These are phyloP conservation scores for Labeo calbasu DNA, from an alignment of 2,797 vertebrate species.

Conservation along the genomic window DNA sequence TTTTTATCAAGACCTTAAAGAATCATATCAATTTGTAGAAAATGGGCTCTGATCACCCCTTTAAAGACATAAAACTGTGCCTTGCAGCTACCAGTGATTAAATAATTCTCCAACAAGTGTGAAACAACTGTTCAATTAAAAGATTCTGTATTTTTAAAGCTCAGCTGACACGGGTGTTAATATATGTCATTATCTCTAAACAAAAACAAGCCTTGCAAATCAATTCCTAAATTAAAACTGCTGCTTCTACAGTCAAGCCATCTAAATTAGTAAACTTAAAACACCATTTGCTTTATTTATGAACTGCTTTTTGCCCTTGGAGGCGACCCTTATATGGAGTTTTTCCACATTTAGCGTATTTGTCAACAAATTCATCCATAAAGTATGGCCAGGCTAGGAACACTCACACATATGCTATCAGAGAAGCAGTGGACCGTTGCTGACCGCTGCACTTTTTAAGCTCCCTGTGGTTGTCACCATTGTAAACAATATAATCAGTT, in stretches of 20 bases:
- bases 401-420: neutral
- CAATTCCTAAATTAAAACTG: neutral
- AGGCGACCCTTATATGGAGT: neutral
- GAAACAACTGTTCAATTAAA: neutral
- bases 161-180: neutral
- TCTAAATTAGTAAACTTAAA: neutral
- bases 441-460: conserved; percentile 34
- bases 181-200: neutral
- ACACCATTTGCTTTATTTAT: neutral
- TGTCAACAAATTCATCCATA: conserved; percentile 13
- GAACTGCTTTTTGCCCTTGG: neutral
- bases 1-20: too few relatives aligned
- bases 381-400: neutral
- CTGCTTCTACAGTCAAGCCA: neutral
- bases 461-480: conserved; percentile 38
- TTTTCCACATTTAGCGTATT: conserved; percentile 6
- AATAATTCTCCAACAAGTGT: neutral
- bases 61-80: neutral
- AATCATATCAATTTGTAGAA: too few relatives aligned
- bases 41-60: too few relatives aligned
- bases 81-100: conserved; percentile 2
- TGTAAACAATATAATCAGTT: conserved; percentile 49
- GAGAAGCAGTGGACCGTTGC: conserved; percentile 10
- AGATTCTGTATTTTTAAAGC: neutral
- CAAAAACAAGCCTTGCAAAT: neutral